These are phyloP conservation scores for Anoplius nigerrimus DNA, from an alignment of 2,888 invertebrate species.

Conservation along the genomic window DNA sequence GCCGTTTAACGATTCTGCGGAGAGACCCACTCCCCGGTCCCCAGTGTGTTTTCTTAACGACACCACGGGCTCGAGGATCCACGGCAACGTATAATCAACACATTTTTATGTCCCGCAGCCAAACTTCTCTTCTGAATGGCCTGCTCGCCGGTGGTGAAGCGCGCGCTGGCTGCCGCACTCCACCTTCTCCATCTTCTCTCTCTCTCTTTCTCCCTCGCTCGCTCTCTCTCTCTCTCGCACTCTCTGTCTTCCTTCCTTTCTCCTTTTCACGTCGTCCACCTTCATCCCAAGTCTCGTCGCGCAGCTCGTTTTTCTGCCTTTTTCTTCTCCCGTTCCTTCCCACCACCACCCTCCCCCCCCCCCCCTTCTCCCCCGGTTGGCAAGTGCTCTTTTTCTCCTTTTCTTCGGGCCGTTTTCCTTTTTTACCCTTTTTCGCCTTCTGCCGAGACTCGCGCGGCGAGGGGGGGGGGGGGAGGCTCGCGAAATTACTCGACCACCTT, in stretches of 20 bases:
- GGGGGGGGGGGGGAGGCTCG: conserved; percentile 47
- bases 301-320: conserved; percentile 12
- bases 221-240: conserved; percentile 25
- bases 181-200: conserved; percentile 17
- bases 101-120: conserved; percentile 74
- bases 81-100: conserved; percentile 74
- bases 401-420: conserved; percentile 28
- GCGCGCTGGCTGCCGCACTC: conserved; percentile 31
- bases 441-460: conserved; percentile 7
- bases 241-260: conserved; percentile 25
- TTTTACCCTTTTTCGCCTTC: conserved; percentile 21
- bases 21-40: conserved; percentile 36
- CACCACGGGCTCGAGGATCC: conserved; percentile 60
- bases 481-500: conserved; percentile 75
- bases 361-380: conserved; percentile 15
- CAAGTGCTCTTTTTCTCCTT: conserved; percentile 14
- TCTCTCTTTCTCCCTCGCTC: conserved; percentile 31
- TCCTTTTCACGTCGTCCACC: neutral
- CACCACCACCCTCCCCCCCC: conserved; percentile 12
- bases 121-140: conserved; percentile 71
- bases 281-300: conserved; percentile 15
- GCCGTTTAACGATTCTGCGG: conserved; percentile 65
- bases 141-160: conserved; percentile 46
- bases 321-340: conserved; percentile 15
- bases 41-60: conserved; percentile 69